Conservation (phyloP, 2,113 vertebrate species). For the Chaetura pelagica region DNA sequence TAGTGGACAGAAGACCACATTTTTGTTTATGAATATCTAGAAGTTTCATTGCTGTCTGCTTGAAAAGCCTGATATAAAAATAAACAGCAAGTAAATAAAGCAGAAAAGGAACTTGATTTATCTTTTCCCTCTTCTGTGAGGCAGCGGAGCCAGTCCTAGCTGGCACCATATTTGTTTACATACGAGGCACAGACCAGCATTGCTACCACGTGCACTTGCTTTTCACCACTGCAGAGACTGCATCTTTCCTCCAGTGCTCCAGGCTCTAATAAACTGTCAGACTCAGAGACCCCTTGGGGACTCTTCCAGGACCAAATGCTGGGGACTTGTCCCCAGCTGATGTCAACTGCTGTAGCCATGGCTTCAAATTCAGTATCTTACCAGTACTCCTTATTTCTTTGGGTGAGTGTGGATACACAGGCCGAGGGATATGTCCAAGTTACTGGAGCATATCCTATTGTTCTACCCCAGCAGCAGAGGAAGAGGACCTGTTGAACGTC, state of each 20-base stretch:
- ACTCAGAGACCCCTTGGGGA: fast-evolving
- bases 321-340: neutral
- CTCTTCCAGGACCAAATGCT: neutral
- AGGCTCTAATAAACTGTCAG: neutral
- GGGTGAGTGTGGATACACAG: neutral
- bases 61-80: conserved; percentile 33
- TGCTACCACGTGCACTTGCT: fast-evolving
- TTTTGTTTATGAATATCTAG: conserved; percentile 62
- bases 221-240: neutral
- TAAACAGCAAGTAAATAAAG: conserved; percentile 59
- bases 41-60: conserved; percentile 41
- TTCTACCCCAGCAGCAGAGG: neutral
- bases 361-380: neutral
- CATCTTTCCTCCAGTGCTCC: neutral
- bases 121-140: neutral
- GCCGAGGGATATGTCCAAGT: neutral
- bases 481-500: neutral
- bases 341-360: neutral
- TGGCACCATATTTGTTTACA: neutral
- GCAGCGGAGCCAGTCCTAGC: neutral
- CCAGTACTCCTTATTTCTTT: neutral
- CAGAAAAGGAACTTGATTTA: conserved; percentile 52
- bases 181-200: neutral
- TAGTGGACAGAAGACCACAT: conserved; percentile 27
- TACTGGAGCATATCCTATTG: neutral